Evolutionary conservation across 2,113 vertebrate species (phyloP).

Genomic region (Clinocottus analis): DNA sequence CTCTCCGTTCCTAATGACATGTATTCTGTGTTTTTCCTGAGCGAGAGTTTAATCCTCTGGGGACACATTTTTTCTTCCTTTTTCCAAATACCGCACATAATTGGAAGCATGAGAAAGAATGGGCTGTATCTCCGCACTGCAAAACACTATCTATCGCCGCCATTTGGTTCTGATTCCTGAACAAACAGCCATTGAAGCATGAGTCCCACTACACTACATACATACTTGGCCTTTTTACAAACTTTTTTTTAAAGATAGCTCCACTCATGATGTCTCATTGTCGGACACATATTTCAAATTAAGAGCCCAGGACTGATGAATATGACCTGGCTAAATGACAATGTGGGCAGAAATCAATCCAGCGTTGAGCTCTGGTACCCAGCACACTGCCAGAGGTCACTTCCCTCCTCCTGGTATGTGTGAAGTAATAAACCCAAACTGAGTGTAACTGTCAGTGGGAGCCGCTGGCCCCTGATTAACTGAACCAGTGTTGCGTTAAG

Average conservation of each 20-base stretch:
- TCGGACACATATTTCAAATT: constrained; percentile 1
- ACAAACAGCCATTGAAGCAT: background rate
- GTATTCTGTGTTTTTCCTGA: constrained; percentile 60
- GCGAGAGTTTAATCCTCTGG: constrained; percentile 58
- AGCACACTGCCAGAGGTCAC: constrained; percentile 19
- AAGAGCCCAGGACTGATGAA: background rate
- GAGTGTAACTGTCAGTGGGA: constrained; percentile 47
- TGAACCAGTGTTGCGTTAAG: constrained; percentile 45
- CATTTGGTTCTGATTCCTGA: constrained; percentile 4
- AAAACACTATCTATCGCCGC: constrained; percentile 59
- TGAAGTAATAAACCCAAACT: constrained; percentile 55
- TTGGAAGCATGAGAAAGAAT: constrained; percentile 49
- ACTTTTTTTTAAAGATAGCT: background rate
- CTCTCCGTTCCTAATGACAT: constrained; percentile 25
- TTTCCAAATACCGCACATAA: constrained; percentile 66
- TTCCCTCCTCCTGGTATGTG: constrained; percentile 48
- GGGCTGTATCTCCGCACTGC: constrained; percentile 34
- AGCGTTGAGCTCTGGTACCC: constrained; percentile 18
- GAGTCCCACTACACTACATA: background rate
- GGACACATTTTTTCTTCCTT: constrained; percentile 53
- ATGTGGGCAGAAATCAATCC: constrained; percentile 13
- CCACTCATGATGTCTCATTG: background rate
- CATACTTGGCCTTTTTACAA: background rate
- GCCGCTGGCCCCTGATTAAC: constrained; percentile 54
- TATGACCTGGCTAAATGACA: background rate